Percentiles rank a stretch among this genome's conserved stretches.
Evolutionary conservation across 2,888 invertebrate genomes (phyloP).

Genomic region (Dasysyrphus tricinctus): DNA sequence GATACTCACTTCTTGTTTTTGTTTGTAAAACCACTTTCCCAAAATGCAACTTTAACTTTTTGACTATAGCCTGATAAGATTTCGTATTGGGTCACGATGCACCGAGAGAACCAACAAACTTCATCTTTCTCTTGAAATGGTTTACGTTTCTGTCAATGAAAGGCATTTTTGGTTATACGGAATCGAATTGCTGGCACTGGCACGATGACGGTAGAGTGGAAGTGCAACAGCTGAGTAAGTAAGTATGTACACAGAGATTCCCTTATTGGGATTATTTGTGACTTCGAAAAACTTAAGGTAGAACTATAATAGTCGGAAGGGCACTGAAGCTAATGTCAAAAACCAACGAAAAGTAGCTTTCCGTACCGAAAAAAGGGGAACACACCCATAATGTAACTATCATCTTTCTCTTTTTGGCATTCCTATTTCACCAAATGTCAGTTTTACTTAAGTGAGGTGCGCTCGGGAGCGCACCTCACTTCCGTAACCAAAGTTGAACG

Average conservation of each 20-base stretch:
- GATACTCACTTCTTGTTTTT: too few species aligned
- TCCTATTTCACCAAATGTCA: too few species aligned
- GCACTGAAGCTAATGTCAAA: too few species aligned
- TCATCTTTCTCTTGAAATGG: slow-evolving; percentile 7
- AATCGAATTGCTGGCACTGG: too few species aligned
- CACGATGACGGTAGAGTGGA: neutral
- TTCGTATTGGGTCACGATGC: neutral
- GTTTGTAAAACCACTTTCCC: neutral
- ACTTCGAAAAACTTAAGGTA: slow-evolving; percentile 26
- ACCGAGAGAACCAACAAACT: slow-evolving; percentile 1
- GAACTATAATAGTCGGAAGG: too few species aligned
- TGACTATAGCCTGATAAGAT: neutral
- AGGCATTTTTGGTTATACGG: slow-evolving; percentile 26
- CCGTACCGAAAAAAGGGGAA: too few species aligned
- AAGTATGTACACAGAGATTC: slow-evolving; percentile 15
- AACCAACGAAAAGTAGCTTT: too few species aligned
- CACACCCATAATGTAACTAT: too few species aligned
- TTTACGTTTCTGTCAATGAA: slow-evolving; percentile 4
- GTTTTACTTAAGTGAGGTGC: too few species aligned
- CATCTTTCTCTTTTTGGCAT: too few species aligned
- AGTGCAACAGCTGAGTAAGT: slow-evolving; percentile 32
- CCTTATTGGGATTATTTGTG: slow-evolving; percentile 57
- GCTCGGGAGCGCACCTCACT: too few species aligned
- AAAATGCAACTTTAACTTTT: neutral
- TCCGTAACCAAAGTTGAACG: too few species aligned